A percentile compares a stretch with the other conserved stretches of the same genome.
Evolutionary conservation across 2,797 vertebrate species (phyloP).

Genomic region (Galaxias olidus): DNA sequence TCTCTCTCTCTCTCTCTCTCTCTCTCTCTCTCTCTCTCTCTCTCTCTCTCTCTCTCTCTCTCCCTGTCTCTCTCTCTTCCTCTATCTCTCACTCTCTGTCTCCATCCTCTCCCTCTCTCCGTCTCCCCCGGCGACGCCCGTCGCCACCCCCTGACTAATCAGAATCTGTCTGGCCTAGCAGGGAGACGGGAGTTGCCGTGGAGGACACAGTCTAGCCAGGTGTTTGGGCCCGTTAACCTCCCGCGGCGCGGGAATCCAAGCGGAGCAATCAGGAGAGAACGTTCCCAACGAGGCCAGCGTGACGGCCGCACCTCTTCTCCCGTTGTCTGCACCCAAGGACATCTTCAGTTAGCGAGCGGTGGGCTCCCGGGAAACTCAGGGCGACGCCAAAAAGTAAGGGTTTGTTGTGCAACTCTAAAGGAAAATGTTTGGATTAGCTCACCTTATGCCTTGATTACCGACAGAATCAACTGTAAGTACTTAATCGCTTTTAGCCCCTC

Average conservation of each 20-base stretch:
- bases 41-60: slow-evolving; percentile 21
- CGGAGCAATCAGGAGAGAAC: slow-evolving; percentile 62
- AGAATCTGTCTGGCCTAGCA: slow-evolving; percentile 53
- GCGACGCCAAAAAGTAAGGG: too few species aligned
- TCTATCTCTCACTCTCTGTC: background rate
- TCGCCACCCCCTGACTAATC: too few species aligned
- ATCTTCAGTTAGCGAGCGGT: slow-evolving; percentile 4
- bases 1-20: slow-evolving; percentile 4
- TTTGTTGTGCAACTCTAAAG: too few species aligned
- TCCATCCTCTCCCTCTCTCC: background rate
- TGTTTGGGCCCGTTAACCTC: slow-evolving; percentile 57
- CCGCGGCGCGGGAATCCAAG: slow-evolving; percentile 53
- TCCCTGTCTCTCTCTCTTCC: background rate
- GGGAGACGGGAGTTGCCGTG: slow-evolving; percentile 43
- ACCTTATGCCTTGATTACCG: too few species aligned
- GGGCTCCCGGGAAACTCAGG: background rate
- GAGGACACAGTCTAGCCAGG: slow-evolving; percentile 35
- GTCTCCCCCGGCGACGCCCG: background rate
- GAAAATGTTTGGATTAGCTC: too few species aligned
- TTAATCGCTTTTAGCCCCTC: too few species aligned
- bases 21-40: background rate
- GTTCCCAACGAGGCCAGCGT: slow-evolving; percentile 58
- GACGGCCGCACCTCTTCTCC: slow-evolving; percentile 12
- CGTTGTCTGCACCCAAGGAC: slow-evolving; percentile 14
- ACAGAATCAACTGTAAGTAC: too few species aligned